phyloP scores from a whole-genome alignment of 2,113 vertebrate species.

The Oenanthe oenanthe region DNA sequence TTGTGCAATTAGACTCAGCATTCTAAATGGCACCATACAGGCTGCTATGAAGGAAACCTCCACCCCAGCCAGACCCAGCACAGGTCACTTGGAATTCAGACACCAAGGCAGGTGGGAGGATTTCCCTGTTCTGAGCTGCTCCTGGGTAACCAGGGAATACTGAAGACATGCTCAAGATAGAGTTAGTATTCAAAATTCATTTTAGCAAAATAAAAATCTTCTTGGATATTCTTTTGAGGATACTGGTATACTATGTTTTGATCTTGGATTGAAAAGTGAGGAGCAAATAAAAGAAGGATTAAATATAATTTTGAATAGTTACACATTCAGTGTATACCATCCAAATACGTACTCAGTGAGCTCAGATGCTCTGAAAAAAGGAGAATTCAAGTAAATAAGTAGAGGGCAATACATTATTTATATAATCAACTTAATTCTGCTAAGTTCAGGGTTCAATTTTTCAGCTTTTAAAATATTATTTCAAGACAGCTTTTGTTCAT shows the following conservation, averaged over 20 bases:
- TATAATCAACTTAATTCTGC: background rate
- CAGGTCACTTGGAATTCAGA: background rate
- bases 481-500: background rate
- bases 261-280: background rate
- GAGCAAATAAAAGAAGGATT: background rate
- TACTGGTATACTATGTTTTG: background rate
- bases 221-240: background rate
- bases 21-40: background rate
- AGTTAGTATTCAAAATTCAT: background rate
- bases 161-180: background rate
- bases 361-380: background rate
- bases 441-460: background rate
- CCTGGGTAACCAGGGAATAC: background rate
- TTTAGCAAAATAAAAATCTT: background rate
- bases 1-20: background rate
- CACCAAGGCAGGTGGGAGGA: background rate
- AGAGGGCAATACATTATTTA: background rate
- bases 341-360: background rate
- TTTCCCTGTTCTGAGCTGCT: background rate
- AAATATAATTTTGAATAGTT: background rate
- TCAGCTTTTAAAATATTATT: background rate
- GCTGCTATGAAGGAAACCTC: background rate
- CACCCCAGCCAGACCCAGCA: background rate
- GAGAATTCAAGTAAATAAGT: background rate
- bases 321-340: background rate